phyloP scores from a whole-genome alignment of 2,113 vertebrate genomes.

The Aegypius monachus region DNA sequence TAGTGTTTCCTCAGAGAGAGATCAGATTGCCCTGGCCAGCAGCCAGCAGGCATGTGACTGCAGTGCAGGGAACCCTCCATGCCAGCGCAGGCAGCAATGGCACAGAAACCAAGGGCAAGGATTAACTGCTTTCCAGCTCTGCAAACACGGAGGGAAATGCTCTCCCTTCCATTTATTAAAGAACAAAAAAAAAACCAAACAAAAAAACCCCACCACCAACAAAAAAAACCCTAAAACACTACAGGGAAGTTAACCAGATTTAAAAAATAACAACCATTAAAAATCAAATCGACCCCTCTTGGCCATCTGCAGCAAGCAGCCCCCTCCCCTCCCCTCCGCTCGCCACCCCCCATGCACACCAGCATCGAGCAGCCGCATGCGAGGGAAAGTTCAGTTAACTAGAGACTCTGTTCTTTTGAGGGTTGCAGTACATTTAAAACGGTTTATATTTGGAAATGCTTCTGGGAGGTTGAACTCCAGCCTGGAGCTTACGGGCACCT shows the following conservation, averaged over 20 bases:
- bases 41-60: conserved; percentile 81
- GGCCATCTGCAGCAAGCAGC: neutral
- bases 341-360: rapidly evolving
- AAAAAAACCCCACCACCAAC: rapidly evolving
- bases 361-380: neutral
- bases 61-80: conserved; percentile 71
- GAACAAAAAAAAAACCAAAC: neutral
- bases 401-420: neutral
- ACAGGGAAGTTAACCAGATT: neutral
- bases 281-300: neutral
- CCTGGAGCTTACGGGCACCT: neutral
- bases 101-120: conserved; percentile 55
- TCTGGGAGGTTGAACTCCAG: neutral
- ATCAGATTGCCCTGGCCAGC: conserved; percentile 71
- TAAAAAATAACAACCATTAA: neutral
- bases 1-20: conserved; percentile 75
- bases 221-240: neutral
- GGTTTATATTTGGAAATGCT: neutral
- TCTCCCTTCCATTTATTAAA: neutral
- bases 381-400: neutral
- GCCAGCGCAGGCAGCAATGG: conserved; percentile 50
- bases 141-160: neutral
- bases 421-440: neutral
- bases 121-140: conserved; percentile 35
- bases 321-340: neutral